Evolutionary conservation across 2,797 vertebrate species (phyloP).

Genomic region (Prionace glauca): DNA sequence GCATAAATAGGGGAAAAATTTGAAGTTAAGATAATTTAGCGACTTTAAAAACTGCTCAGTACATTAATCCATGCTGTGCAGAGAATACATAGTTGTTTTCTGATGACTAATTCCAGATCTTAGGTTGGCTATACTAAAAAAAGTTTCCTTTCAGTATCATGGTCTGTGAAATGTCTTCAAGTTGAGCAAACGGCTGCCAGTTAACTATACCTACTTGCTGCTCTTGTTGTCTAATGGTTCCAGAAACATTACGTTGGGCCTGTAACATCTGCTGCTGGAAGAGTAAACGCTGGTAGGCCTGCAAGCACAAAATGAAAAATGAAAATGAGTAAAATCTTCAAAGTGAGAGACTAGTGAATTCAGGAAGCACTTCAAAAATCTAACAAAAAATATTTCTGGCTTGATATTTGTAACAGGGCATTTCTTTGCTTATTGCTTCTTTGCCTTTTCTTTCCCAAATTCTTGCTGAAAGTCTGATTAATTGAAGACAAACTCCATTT

Average conservation of each 20-base stretch:
- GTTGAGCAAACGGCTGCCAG: not conserved
- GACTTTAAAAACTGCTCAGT: not conserved
- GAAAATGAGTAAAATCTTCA: not conserved
- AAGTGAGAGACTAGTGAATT: not conserved
- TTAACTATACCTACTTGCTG: constrained; percentile 81
- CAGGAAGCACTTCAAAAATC: constrained; percentile 5
- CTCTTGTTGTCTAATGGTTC: constrained; percentile 98
- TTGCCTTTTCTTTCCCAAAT: not conserved
- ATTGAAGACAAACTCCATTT: not conserved
- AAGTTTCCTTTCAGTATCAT: not conserved
- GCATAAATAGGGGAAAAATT: not conserved
- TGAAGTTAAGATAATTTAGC: not conserved
- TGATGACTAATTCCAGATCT: not conserved
- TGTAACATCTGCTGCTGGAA: constrained; percentile 99
- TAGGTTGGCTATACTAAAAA: not conserved
- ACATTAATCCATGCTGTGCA: not conserved
- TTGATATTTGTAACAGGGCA: not conserved
- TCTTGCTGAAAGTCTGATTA: not conserved
- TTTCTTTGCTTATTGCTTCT: not conserved
- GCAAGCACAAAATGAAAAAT: constrained; percentile 11
- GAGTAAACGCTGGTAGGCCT: constrained; percentile 99
- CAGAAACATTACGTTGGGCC: constrained; percentile 96
- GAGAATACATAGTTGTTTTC: not conserved
- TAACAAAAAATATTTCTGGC: not conserved
- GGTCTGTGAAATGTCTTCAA: not conserved